A percentile compares a stretch with the other conserved stretches of the same genome.
These are phyloP conservation scores for Drosophila bocqueti DNA, from an alignment of 1,140 invertebrate genomes.

Conservation along the genomic window DNA sequence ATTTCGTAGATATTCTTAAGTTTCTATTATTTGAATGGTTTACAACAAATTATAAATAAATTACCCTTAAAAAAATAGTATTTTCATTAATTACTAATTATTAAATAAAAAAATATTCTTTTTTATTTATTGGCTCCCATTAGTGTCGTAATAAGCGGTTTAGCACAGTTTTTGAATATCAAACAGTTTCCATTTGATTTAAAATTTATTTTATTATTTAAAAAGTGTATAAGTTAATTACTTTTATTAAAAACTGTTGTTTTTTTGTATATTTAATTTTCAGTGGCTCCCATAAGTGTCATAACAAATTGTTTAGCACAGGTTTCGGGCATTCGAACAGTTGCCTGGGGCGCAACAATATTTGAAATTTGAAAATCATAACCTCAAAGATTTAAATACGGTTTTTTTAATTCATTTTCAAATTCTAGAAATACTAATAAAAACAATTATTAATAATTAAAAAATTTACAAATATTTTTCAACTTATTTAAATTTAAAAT, in stretches of 20 bases:
- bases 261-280: neutral
- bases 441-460: neutral
- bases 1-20: neutral
- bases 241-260: neutral
- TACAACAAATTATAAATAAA: neutral
- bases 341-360: conserved; percentile 15
- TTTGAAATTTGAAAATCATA: conserved; percentile 2
- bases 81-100: no score
- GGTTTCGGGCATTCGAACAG: conserved; percentile 8
- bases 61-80: neutral
- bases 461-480: no score
- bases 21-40: neutral
- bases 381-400: neutral
- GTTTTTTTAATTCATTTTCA: neutral
- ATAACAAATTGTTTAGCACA: conserved; percentile 36
- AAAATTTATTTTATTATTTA: neutral
- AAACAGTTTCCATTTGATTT: conserved; percentile 9
- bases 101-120: no score
- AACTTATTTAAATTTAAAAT: neutral
- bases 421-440: no score
- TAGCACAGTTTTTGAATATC: conserved; percentile 43
- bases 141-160: neutral
- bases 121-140: neutral
- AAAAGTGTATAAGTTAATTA: neutral
- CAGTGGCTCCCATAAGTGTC: neutral